Evolutionary conservation across 2,797 vertebrate genomes (phyloP), one percentile per base, ranked within the genome.

Genomic region (Platyrinchus mystaceus): DNA sequence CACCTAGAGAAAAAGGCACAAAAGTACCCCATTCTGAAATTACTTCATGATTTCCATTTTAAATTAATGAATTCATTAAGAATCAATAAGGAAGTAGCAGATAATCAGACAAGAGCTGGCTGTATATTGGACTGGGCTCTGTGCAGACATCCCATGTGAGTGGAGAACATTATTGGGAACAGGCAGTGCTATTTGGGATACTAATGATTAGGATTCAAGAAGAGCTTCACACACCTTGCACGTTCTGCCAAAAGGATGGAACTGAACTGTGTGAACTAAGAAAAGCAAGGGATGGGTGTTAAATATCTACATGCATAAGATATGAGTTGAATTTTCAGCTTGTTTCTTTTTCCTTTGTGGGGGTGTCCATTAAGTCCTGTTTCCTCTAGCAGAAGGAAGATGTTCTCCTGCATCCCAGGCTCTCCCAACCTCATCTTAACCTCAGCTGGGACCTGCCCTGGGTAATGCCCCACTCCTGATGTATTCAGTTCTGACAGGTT

Each of bases 281-380:
- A 69, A 39, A 52, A 14, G 16, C 56, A 41, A 62, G 14, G 34
- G 7, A 7, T 0, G 2, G 4, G 9, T 39, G 22, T 30, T 44
- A 59, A 66, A 32, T 17, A 10, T 2, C 24, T 1, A 9, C 2
- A 1, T 7, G 9, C 3, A 2, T 11, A 24, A 28, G 9, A 3
- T 0, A 5, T 0, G 34, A 52, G 3, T 1, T 32, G 10, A 17
- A 70, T 52, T 81, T 53, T 15, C 44, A 28, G 18, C 16, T 14
- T 13, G 2, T 0, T 21, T 52, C 30, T 2, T 19, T 34, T 20
- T 22, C 1, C 41, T 28, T 32, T 22, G 19, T 0, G 4, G 11
- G 43, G 11, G 3, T 10, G 7, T 37, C 43, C 24, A 1, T 13
- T 7, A 21, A 53, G 27, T 36, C 19, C 49, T 6, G 1, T 9